phyloP scores from a whole-genome alignment of 1,140 invertebrate species.

The Argopecten irradians region DNA sequence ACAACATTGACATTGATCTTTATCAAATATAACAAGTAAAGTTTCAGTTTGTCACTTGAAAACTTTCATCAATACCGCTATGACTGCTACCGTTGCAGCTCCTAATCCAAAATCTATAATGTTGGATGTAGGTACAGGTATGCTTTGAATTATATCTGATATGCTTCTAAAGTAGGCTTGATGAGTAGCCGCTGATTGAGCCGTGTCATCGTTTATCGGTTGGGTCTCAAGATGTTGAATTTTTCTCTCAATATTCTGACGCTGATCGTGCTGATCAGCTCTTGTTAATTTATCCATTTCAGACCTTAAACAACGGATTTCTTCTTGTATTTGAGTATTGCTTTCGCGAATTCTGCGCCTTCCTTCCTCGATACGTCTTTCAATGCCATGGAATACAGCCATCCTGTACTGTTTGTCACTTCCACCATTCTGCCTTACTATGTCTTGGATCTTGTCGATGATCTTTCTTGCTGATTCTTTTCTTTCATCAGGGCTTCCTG shows the following conservation, averaged over 20 bases:
- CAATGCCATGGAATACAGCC: not conserved
- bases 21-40: no score
- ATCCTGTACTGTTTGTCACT: not conserved
- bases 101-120: no score
- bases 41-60: no score
- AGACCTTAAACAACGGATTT: not conserved
- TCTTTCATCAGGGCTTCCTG: not conserved
- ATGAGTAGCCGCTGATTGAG: not conserved
- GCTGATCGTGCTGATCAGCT: not conserved
- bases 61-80: no score
- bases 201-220: not conserved
- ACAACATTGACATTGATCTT: no score
- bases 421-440: not conserved
- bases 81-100: no score
- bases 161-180: not conserved
- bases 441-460: not conserved
- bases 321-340: not conserved
- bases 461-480: not conserved
- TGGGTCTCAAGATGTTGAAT: not conserved
- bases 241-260: not conserved
- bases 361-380: not conserved
- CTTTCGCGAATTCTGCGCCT: not conserved
- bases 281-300: not conserved
- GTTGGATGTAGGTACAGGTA: no score
- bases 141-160: no score